Base-by-base conservation (phyloP, 1,140 invertebrate genomes). In the Aradophagus sp. region DNA sequence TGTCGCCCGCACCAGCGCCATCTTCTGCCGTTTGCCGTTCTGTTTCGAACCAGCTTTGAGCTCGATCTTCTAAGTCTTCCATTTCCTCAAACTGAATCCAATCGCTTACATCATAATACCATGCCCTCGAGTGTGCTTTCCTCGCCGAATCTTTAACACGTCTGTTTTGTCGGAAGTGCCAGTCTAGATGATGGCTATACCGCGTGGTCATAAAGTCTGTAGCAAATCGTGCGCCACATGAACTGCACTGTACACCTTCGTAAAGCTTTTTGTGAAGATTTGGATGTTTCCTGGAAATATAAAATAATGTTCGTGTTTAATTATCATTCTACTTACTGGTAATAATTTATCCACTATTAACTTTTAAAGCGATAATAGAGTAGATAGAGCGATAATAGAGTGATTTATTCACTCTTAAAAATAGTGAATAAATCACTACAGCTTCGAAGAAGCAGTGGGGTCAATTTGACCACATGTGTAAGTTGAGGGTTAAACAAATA, bases 11-110 rank as follows among this genome's bases (percentile, higher is more conserved):
- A 1, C 77, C 79, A 55, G 80, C 83, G 63, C 87, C 78, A 58
- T 86, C 83, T 76, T 88, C 87, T 0, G 83, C 86, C 35, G 86
- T 86, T 47, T 88, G 87, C 56, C 86, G 87, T 73, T 93, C 91
- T 5, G 90, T 89, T 80, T 96, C 95, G 84, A 96, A 94, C 88
- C 94, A 95, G 80, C 93, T 97, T 80, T 93, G 93, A 70, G 93
- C 94, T 87, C 94, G 90, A 77, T 97, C 95, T 75, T 97, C 95
- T 2, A 94, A 80, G 83, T 97, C 95, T 86, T 97, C 95, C 31
- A 97, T 90, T 86, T 98, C 96, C 84, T 97, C 95, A 80, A 95
- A 98, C 75, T 95, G 92, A 74, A 95, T 90, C 97, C 97, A 99
- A 82, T 97, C 96, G 56, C 91, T 89, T 27, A 95, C 87, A 74